phyloP scores from a whole-genome alignment of 2,888 invertebrate genomes.

The Drosophila mettleri region DNA sequence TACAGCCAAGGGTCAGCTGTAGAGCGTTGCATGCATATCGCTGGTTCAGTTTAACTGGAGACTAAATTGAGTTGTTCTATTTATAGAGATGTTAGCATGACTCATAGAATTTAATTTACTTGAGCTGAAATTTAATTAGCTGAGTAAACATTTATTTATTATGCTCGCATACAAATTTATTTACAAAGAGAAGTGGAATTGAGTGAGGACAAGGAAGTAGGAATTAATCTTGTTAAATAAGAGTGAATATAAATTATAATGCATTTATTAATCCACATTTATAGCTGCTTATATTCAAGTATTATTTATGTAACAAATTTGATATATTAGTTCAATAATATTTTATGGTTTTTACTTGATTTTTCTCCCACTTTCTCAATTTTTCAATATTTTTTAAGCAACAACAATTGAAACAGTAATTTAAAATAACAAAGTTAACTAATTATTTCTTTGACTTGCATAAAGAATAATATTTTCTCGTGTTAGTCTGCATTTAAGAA shows the following conservation, averaged over 20 bases:
- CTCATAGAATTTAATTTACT: neutral
- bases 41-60: neutral
- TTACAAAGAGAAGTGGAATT: neutral
- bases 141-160: neutral
- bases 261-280: neutral
- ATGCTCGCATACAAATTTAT: neutral
- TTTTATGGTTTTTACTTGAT: neutral
- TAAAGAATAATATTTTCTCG: too few species aligned
- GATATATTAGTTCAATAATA: neutral
- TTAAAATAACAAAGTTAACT: too few species aligned
- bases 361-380: too few species aligned
- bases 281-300: neutral
- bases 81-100: too few species aligned
- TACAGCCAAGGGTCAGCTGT: neutral
- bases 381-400: neutral
- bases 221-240: neutral
- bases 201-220: neutral
- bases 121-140: neutral
- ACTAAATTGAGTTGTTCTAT: neutral
- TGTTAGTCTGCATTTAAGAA: too few species aligned
- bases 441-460: too few species aligned
- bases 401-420: too few species aligned
- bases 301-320: neutral
- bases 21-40: neutral
- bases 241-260: neutral